Evolutionary conservation across 53 echinoderm and acorn worm species (phyloP), one percentile per base, ranked within the genome.

Genomic region (Paelopatides confundens): DNA sequence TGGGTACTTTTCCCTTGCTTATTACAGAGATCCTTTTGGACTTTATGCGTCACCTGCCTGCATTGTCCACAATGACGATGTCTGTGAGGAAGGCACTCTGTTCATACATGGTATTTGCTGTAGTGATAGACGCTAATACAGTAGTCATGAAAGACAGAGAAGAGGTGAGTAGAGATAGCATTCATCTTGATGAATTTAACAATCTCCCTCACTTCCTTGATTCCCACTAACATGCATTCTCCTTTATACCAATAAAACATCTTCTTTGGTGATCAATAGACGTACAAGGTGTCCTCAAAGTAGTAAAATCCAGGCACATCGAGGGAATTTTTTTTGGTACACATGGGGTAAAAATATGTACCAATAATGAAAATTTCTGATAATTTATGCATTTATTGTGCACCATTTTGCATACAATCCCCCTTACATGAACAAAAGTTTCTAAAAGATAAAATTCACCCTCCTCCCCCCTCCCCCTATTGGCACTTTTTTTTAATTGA

Each of bases 101-200:
- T 65, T 94, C 94, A 34, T 94, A 93, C 64, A 99, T 99, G 99
- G 99, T 99, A 13, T 99, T 96, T 87, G 99, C 99, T 28, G 96
- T 99, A n/a, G 99, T 99, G 23, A 88, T 77, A 30, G 94, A 99
- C 31, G 96, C 94, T 30, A 94, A 95, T 21, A 99, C 95, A 3
- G 88, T 99, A 2, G 99, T 99, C 86, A 99, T 99, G 99, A 99
- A 96, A 70, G 94, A 99, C 63, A 88, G 89, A 11, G 99, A 99
- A 86, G 99, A 99, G 93, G 95, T 96, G 92, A 67, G 68, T 67
- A 1, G 32, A 67, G 6, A 67, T 8, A 29, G 7, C 8, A 29
- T 2, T 23, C 12, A 27, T 23, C 12, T 29, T 13, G 24, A 8
- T 8, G 63, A 63, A 23, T 7, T 7, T 63, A 17, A 13, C 63